Base-by-base conservation (phyloP, 2,113 vertebrate genomes). In the Nerophis lumbriciformis region DNA sequence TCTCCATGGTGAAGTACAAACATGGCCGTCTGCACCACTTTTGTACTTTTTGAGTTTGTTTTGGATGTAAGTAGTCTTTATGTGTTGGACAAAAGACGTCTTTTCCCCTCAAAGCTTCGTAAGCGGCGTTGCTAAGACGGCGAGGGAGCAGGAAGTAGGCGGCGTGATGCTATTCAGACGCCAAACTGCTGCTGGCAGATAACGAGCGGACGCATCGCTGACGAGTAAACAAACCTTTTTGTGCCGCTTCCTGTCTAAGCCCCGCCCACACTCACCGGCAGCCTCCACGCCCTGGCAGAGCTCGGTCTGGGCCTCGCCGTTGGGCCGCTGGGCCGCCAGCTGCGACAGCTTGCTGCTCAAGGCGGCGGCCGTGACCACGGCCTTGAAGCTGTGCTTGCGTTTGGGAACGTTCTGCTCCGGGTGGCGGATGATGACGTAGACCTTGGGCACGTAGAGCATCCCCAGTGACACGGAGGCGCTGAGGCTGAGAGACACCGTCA, bases 361-460 rank as follows among this genome's bases (percentile, higher is more conserved):
- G 78, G 96, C 93, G 78, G 96, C 95, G 65, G 92, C 96, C n/a
- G 96, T 95, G 86, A 97, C 95, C 28, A 98, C 94, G 72, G 95
- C 94, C 89, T 97, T 98, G 90, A 98, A 98, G 88, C 96, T 98
- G 85, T 94, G 90, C 68, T 98, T 98, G 77, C 93, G 92, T 76
- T 98, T 98, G 84, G 96, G 94, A 73, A 98, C 91, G 48, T 98
- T 98, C 88, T 94, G 95, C 90, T 98, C 96, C 16, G 96, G 96
- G 75, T 98, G 96, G 82, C 98, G 89, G 90, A 98, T 92, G 77
- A 98, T 97, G 88, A 97, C 91, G 91, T 98, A 98, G 87, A 97
- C 95, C 87, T 98, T 98, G 73, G 94, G 95, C 93, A 98, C 92
- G 83, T 98, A 98, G 77, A 98, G 95, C 94, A 98, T 96, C 39